Evolutionary conservation across 1,140 invertebrate genomes (phyloP), one percentile per base, ranked within the genome.

Genomic region (Himalopsyche phryganea): DNA sequence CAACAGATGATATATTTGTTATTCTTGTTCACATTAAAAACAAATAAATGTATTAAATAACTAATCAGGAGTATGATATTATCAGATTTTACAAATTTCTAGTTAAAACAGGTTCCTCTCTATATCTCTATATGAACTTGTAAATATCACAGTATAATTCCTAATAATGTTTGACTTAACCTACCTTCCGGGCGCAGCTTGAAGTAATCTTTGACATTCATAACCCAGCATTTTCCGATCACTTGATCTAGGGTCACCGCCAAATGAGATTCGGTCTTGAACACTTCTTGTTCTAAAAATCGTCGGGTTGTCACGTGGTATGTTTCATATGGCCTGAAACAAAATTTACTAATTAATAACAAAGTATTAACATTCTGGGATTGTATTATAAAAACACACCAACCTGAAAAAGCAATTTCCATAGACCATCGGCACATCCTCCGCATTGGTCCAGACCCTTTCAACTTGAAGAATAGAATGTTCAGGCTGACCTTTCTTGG

Each of bases 181-280:
- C 6, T 53, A 68, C 85, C 88, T 78, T 93, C 89, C 0, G 95
- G 94, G 61, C 84, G 84, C 68, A 85, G 85, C 66, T 92, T 90
- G 68, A 98, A 93, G 74, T 97, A 99, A 69, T 98, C 95, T 67
- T 94, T 94, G 1, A 97, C 90, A 69, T 88, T 92, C 81, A 98
- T 85, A 11, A 99, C 93, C 71, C 87, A 93, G 72, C 96, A 98
- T 61, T 89, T 85, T 2, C 94, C 94, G n/a, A 88, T 79, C 15
- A 99, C 87, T 69, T 95, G 90, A 58, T 88, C 87, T 62, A 98
- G 77, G 0, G 91, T 87, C 13, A 94, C 82, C 3, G 88, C 89
- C 61, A 91, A 83, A 65, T 90, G 86, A 57, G 88, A 83, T 63
- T 96, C 93, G 58, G 92, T 97, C 74, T 96, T 94, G 70, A 99